Evolutionary conservation across 1,140 invertebrate species (phyloP).

Genomic region (Drosophila dunni): DNA sequence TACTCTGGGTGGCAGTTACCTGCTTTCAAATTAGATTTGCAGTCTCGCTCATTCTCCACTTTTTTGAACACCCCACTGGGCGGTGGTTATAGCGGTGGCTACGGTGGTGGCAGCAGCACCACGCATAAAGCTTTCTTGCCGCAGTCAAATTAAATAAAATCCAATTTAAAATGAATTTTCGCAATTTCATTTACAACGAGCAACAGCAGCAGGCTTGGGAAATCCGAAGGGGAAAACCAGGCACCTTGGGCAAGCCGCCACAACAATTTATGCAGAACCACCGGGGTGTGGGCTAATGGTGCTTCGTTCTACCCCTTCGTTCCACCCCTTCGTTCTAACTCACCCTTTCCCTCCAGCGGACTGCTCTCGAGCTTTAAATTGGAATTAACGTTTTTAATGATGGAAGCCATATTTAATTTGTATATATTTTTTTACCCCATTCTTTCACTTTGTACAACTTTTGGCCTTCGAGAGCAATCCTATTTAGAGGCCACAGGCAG

Average conservation of each 20-base stretch:
- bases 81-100: background rate
- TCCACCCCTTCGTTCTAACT: constrained; percentile 18
- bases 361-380: constrained; percentile 68
- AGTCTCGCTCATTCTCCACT: constrained; percentile 30
- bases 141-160: constrained; percentile 83
- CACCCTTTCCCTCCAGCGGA: constrained; percentile 2
- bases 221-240: constrained; percentile 20
- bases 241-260: constrained; percentile 37
- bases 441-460: background rate
- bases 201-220: constrained; percentile 35
- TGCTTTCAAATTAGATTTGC: constrained; percentile 74
- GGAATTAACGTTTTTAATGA: constrained; percentile 83
- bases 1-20: constrained; percentile 10
- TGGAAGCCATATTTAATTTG: constrained; percentile 47
- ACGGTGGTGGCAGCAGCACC: constrained; percentile 19
- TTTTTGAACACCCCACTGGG: constrained; percentile 7
- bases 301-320: constrained; percentile 20
- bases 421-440: constrained; percentile 4
- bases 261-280: constrained; percentile 48
- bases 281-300: background rate
- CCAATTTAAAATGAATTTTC: constrained; percentile 84
- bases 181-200: constrained; percentile 80
- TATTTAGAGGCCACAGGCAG: constrained; percentile 27
- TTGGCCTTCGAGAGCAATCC: constrained; percentile 11
- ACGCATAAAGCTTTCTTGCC: constrained; percentile 75